phyloP scores from a whole-genome alignment of 2,888 invertebrate genomes.

The Drosophila atroscutellata region DNA sequence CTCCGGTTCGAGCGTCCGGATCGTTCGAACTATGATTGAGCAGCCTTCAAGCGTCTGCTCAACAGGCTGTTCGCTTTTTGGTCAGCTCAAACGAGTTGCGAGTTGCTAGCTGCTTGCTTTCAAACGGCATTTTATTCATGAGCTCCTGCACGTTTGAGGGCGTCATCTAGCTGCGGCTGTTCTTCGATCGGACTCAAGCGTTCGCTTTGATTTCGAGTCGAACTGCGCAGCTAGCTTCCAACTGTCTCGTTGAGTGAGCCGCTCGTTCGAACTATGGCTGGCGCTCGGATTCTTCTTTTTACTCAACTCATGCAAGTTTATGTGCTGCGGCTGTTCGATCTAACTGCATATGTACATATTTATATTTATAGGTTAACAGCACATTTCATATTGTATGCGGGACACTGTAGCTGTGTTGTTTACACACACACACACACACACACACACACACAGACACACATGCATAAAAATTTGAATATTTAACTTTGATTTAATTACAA shows the following conservation, averaged over 20 bases:
- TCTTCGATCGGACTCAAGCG: not conserved
- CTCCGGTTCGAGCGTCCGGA: not conserved
- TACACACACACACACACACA: not conserved
- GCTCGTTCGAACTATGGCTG: not conserved
- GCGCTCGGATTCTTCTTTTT: not conserved
- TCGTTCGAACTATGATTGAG: not conserved
- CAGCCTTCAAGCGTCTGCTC: not conserved
- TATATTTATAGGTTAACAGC: not conserved
- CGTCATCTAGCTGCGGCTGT: not conserved
- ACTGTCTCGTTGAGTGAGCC: not conserved
- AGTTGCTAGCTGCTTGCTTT: not conserved
- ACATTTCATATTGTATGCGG: not conserved
- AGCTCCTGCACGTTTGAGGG: not conserved
- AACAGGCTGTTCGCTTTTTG: not conserved
- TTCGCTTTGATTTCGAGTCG: not conserved
- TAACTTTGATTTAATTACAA: constrained; percentile 1
- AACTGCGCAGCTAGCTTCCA: not conserved
- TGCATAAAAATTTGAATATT: not conserved
- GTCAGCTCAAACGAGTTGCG: not conserved
- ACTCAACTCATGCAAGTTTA: not conserved
- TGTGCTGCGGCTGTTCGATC: not conserved
- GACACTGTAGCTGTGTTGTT: not conserved
- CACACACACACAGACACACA: not conserved
- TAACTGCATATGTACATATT: not conserved
- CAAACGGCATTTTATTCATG: too few species aligned